Conservation (phyloP, 2,113 vertebrate genomes). For the Rhinolophus ferrumequinum region DNA sequence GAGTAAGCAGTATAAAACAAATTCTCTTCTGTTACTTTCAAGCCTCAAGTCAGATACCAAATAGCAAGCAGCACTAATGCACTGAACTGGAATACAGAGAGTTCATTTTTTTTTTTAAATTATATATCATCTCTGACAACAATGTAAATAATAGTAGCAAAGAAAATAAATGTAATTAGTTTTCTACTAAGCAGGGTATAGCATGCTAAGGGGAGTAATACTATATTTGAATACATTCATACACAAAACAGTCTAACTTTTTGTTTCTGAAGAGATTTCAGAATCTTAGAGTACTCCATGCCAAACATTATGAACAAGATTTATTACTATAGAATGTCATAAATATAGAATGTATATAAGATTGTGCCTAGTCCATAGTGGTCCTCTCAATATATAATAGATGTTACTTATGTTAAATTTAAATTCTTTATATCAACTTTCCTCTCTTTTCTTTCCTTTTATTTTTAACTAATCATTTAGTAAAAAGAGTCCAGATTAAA, state of each 20-base stretch:
- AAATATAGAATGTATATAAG: not conserved
- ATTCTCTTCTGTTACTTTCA: not conserved
- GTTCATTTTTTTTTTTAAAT: not conserved
- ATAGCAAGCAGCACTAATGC: not conserved
- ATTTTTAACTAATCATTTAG: not conserved
- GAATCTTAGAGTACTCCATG: not conserved
- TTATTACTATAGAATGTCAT: not conserved
- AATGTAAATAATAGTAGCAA: not conserved
- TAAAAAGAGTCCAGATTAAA: constrained; percentile 2
- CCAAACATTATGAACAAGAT: not conserved
- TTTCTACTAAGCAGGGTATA: not conserved
- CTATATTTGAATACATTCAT: not conserved
- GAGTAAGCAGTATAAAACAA: not conserved
- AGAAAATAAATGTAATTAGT: not conserved
- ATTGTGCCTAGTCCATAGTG: not conserved
- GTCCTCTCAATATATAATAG: not conserved
- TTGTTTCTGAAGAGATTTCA: not conserved
- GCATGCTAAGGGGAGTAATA: not conserved
- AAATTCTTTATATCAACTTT: not conserved
- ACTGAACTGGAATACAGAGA: not conserved
- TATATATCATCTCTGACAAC: not conserved
- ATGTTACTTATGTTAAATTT: not conserved
- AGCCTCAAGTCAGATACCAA: not conserved
- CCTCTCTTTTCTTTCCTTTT: not conserved
- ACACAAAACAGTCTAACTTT: not conserved